Conservation (phyloP, 2,113 vertebrate genomes). For the Balaeniceps rex region DNA sequence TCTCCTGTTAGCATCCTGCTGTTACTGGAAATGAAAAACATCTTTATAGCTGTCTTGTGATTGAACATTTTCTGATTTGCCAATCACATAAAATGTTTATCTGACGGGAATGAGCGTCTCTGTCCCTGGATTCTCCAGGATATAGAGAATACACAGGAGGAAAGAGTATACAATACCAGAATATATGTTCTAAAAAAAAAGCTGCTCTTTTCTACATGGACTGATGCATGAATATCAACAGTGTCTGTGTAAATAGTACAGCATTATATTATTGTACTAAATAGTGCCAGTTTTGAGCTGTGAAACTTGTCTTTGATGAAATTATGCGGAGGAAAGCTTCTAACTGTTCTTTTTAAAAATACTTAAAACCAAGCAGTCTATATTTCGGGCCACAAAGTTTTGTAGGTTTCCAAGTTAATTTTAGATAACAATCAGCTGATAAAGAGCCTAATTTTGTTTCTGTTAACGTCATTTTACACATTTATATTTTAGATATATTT, state of each 20-base stretch:
- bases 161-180: background rate
- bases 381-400: background rate
- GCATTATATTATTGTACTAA: background rate
- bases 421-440: background rate
- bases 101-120: background rate
- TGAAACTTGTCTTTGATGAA: background rate
- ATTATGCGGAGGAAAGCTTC: background rate
- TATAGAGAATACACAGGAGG: background rate
- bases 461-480: background rate
- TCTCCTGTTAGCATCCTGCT: constrained; percentile 64
- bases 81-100: constrained; percentile 53
- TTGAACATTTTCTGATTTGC: constrained; percentile 68
- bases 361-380: background rate
- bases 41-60: constrained; percentile 54
- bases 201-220: background rate
- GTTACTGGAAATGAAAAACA: constrained; percentile 65
- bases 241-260: background rate
- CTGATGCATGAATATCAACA: background rate
- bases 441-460: background rate
- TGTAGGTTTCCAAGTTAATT: background rate
- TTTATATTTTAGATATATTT: background rate
- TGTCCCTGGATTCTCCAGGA: background rate
- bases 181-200: background rate
- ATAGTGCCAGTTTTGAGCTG: background rate
- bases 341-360: background rate